Evolutionary conservation across 2,797 vertebrate species (phyloP).

Genomic region (Dromococcyx pavoninus): DNA sequence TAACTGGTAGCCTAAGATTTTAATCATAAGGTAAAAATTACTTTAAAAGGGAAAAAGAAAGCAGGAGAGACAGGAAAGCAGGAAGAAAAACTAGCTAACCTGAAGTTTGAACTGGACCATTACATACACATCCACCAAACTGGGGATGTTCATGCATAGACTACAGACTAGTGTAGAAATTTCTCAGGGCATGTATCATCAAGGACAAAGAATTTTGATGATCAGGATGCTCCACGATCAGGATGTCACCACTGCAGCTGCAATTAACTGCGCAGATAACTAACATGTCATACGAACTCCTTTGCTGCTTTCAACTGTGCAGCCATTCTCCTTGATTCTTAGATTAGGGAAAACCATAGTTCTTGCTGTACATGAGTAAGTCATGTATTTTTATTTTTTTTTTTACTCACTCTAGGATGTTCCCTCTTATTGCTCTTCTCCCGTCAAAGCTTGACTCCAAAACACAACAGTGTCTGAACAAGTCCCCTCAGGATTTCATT

Average conservation of each 20-base stretch:
- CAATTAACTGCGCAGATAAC: neutral
- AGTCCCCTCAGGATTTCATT: neutral
- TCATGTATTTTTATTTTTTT: neutral
- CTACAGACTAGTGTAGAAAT: neutral
- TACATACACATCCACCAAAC: neutral
- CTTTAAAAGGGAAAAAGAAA: neutral
- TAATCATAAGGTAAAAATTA: neutral
- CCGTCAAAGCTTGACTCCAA: neutral
- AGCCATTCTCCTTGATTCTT: neutral
- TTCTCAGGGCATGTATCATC: neutral
- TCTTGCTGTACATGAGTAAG: neutral
- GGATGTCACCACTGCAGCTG: neutral
- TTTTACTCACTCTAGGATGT: neutral
- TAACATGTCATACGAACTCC: neutral
- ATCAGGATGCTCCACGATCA: neutral
- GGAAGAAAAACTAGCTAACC: neutral
- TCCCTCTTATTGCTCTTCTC: neutral
- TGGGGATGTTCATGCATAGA: neutral
- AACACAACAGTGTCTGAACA: neutral
- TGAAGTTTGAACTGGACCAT: neutral
- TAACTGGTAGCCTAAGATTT: neutral
- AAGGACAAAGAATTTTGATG: neutral
- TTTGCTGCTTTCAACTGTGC: neutral
- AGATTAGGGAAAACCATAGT: neutral
- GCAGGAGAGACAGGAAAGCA: neutral